Evolutionary conservation across 2,888 invertebrate species (phyloP), one percentile per base, ranked within the genome.

Genomic region (Linhomoeus sp.): DNA sequence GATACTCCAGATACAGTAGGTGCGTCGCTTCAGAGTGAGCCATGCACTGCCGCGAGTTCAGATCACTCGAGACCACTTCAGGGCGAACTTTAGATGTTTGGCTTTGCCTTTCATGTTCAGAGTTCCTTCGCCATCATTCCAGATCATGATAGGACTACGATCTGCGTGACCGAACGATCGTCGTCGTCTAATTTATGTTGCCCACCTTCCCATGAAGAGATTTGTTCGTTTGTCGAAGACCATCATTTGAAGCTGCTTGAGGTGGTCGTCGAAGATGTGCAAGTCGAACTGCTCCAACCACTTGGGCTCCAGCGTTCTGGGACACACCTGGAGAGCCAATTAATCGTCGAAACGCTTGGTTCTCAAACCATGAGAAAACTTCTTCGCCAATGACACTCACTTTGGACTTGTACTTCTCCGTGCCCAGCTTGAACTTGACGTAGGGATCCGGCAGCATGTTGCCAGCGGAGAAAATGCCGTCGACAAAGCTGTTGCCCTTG

Each of bases 261-360:
- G 83, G 59, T 84, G 78, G 58, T 88, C 88, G 59, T 90, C 88
- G 67, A 84, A 94, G 9, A 94, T 73, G 67, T 94, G 88, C 26
- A 97, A 73, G 66, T 97, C 92, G 65, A 94, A 90, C 69, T 92
- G 90, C 64, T 97, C 94, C 62, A 88, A 64, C 94, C 94, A 97
- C 48, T 79, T 76, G 0, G 88, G 87, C 65, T 80, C 81, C 46
- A 84, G 69, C 0, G 83, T 79, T 64, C 85, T 80, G 76, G 80
- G 78, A 50, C 66, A 66, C 43, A 61, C 58, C 68, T 70, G 53
- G 42, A 57, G 57, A 5, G 38, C 33, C 9, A 19, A n/a, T 14
- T 38, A 7, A 17, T 12, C 38, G n/a, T 38, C 5, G 19, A 12
- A 7, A 38, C 15, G 7, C n/a, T n/a, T 12, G 35, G 35, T 12